phyloP scores from a whole-genome alignment of 2,113 vertebrate species.

The Phalacrocorax pelagicus region DNA sequence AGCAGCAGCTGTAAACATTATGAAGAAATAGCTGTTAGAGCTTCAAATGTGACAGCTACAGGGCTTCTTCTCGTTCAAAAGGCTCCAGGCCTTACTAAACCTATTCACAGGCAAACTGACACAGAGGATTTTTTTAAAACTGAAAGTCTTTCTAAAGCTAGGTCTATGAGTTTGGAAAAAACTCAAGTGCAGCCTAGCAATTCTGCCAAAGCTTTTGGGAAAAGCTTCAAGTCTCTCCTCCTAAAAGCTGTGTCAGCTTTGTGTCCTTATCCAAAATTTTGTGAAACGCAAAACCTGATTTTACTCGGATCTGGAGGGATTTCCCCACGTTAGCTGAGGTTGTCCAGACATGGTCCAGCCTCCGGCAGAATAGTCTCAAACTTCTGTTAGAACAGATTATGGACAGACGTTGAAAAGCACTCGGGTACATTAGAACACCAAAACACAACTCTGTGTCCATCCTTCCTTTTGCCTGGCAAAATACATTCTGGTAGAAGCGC shows the following conservation, averaged over 20 bases:
- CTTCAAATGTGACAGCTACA: not conserved
- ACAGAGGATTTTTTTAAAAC: not conserved
- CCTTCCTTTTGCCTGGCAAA: not conserved
- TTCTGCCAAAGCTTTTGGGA: not conserved
- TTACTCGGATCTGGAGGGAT: not conserved
- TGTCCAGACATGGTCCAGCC: not conserved
- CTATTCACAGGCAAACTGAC: not conserved
- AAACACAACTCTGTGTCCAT: not conserved
- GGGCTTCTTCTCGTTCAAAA: not conserved
- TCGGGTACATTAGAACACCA: not conserved
- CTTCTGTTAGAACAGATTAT: not conserved
- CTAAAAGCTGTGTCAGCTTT: not conserved
- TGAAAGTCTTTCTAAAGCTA: not conserved
- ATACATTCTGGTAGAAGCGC: not conserved
- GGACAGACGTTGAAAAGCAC: not conserved
- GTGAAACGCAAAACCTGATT: not conserved
- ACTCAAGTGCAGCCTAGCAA: not conserved
- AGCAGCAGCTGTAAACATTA: not conserved
- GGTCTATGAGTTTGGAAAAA: not conserved
- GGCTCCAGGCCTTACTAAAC: not conserved
- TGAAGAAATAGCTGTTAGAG: not conserved
- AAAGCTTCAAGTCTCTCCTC: not conserved
- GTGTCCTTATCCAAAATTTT: not conserved
- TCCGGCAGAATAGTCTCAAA: not conserved
- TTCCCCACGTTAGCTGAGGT: fast-evolving